Evolutionary conservation across 2,797 vertebrate genomes (phyloP).

Genomic region (Stomatorhinus walkeri): DNA sequence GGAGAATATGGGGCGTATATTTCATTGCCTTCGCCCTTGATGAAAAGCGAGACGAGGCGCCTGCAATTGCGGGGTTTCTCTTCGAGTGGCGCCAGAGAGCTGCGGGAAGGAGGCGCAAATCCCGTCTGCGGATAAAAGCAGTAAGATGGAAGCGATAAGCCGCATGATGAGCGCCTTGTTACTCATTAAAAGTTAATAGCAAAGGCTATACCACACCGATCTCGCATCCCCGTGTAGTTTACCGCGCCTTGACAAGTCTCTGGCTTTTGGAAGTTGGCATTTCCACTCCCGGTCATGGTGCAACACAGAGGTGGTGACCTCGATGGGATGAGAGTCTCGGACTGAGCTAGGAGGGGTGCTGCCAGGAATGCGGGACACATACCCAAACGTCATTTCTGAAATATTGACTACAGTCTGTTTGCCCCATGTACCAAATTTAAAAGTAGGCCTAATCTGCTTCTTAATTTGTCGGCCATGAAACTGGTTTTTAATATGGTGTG

Average conservation of each 20-base stretch:
- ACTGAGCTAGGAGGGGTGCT: background rate
- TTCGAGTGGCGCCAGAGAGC: slow-evolving; percentile 92
- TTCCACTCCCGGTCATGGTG: slow-evolving; percentile 10
- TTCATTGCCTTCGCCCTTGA: slow-evolving; percentile 32
- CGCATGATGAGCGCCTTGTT: slow-evolving; percentile 15
- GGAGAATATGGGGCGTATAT: slow-evolving; percentile 34
- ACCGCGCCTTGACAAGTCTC: slow-evolving; percentile 14
- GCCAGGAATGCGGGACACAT: background rate
- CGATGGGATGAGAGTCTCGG: background rate
- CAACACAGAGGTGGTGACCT: slow-evolving; percentile 16
- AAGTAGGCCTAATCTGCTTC: background rate
- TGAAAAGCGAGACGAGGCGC: slow-evolving; percentile 36
- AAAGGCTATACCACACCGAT: slow-evolving; percentile 18
- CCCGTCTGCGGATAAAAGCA: slow-evolving; percentile 24
- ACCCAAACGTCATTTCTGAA: background rate
- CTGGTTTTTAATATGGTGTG: background rate
- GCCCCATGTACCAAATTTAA: background rate
- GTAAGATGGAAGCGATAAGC: slow-evolving; percentile 18
- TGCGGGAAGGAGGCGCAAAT: slow-evolving; percentile 46
- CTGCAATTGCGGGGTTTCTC: slow-evolving; percentile 66
- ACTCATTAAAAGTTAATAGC: slow-evolving; percentile 33
- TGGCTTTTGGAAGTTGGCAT: slow-evolving; percentile 14
- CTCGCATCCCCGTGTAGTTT: slow-evolving; percentile 5
- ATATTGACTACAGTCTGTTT: background rate
- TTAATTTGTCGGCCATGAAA: background rate